Conservation (phyloP, 1,140 invertebrate genomes). For the Ganaspis sp. region DNA sequence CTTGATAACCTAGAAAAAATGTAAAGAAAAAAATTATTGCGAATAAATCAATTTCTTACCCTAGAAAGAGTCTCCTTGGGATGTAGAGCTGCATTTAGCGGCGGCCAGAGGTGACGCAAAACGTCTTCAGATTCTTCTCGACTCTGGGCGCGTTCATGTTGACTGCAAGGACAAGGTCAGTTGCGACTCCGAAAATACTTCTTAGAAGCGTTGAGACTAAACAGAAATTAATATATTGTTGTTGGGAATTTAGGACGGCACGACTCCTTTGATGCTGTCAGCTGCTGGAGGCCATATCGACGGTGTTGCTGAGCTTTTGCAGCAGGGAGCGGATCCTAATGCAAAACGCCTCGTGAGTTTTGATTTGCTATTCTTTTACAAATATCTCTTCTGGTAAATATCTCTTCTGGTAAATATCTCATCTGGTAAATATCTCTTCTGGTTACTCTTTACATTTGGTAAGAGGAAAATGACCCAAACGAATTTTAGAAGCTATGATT, state of each 20-base stretch:
- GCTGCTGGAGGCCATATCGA: slow-evolving; percentile 92
- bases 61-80: slow-evolving; percentile 93
- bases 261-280: slow-evolving; percentile 92
- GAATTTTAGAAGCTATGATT: too few relatives aligned
- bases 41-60: not conserved
- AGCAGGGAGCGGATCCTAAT: slow-evolving; percentile 92
- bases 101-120: slow-evolving; percentile 89
- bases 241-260: slow-evolving; percentile 92
- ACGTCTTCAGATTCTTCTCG: slow-evolving; percentile 85
- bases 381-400: not conserved
- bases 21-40: not conserved
- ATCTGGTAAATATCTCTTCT: too few relatives aligned
- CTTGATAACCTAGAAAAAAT: not conserved
- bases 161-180: slow-evolving; percentile 94
- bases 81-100: slow-evolving; percentile 92
- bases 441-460: too few relatives aligned
- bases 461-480: too few relatives aligned
- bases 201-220: not conserved
- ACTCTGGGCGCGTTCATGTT: slow-evolving; percentile 94
- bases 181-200: slow-evolving; percentile 30
- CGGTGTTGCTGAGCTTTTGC: slow-evolving; percentile 89
- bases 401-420: too few relatives aligned
- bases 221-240: not conserved
- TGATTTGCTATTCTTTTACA: slow-evolving; percentile 33
- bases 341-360: slow-evolving; percentile 85